Evolutionary conservation across 1,140 invertebrate genomes (phyloP).

Genomic region (Caenorhabditis tropicalis): DNA sequence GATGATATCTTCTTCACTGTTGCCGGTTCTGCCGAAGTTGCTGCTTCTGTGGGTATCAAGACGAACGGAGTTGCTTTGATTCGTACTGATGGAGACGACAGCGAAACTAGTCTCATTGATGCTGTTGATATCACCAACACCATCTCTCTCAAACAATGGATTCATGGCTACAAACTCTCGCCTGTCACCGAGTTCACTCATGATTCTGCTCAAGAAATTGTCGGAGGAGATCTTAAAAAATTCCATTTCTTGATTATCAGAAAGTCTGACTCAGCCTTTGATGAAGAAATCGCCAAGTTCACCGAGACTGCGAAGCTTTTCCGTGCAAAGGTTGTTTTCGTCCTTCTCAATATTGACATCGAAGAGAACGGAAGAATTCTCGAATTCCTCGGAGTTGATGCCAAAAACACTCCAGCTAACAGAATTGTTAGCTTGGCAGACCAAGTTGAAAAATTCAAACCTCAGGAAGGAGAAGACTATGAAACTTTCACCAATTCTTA

Average conservation of each 20-base stretch:
- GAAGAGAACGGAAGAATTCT: conserved; percentile 94
- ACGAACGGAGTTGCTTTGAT: conserved; percentile 79
- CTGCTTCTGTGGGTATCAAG: conserved; percentile 85
- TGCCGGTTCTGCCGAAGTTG: conserved; percentile 83
- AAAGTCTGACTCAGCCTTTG: conserved; percentile 80
- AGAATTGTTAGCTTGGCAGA: conserved; percentile 92
- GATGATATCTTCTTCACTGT: conserved; percentile 81
- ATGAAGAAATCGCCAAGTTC: conserved; percentile 78
- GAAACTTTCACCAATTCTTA: conserved; percentile 84
- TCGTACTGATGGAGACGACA: conserved; percentile 79
- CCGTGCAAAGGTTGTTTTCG: conserved; percentile 88
- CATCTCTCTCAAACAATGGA: conserved; percentile 82
- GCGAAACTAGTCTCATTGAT: conserved; percentile 85
- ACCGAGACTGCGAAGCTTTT: conserved; percentile 83
- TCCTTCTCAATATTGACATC: conserved; percentile 91
- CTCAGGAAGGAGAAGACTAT: conserved; percentile 81
- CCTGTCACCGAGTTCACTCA: conserved; percentile 96
- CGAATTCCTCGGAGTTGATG: conserved; percentile 98
- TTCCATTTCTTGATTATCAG: conserved; percentile 93
- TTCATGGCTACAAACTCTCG: conserved; percentile 85
- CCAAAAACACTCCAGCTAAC: conserved; percentile 87
- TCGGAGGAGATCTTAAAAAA: conserved; percentile 94
- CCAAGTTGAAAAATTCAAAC: conserved; percentile 97
- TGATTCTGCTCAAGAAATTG: conserved; percentile 94
- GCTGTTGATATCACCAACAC: conserved; percentile 82